A percentile compares a stretch with the other conserved stretches of the same genome.
These are phyloP conservation scores for Epinephelus fuscoguttatus DNA, from an alignment of 2,113 vertebrate species.

Conservation along the genomic window DNA sequence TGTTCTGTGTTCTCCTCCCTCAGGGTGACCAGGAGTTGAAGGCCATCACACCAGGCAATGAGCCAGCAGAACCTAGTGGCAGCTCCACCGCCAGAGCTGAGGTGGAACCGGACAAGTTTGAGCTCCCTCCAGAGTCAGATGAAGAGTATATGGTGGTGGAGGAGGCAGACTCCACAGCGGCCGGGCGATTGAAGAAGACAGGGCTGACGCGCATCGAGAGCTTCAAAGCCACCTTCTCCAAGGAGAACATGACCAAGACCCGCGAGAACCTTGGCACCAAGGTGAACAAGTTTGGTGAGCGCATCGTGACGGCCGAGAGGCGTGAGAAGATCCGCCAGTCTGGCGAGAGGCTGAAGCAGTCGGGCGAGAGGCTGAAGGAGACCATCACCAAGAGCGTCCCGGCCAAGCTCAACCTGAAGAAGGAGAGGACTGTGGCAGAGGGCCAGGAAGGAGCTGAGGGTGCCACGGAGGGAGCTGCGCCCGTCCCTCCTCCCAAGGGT, in stretches of 20 bases:
- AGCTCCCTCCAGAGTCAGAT: constrained; percentile 91
- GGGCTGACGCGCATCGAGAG: constrained; percentile 95
- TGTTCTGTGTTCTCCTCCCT: constrained; percentile 42
- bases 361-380: constrained; percentile 91
- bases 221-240: constrained; percentile 96
- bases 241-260: constrained; percentile 95
- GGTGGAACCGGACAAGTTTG: constrained; percentile 84
- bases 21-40: constrained; percentile 93
- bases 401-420: constrained; percentile 90
- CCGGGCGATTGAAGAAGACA: constrained; percentile 89
- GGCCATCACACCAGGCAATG: constrained; percentile 76
- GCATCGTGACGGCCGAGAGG: constrained; percentile 94
- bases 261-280: constrained; percentile 93
- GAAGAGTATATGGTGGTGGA: constrained; percentile 97
- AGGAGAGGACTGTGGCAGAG: constrained; percentile 87
- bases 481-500: constrained; percentile 88
- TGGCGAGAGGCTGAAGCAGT: constrained; percentile 90
- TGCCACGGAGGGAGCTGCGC: constrained; percentile 74
- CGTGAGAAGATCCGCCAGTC: constrained; percentile 95
- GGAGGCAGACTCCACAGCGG: constrained; percentile 84
- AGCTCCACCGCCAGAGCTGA: constrained; percentile 68
- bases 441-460: constrained; percentile 89
- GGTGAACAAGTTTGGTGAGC: constrained; percentile 92
- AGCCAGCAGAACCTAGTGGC: constrained; percentile 80
- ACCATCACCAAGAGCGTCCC: constrained; percentile 91